Percentiles rank a stretch among this genome's conserved stretches.
Conservation (phyloP, 2,113 vertebrate genomes). For the rabbit (Oryctolagus cuniculus) region mOryCun1.1 NC_091434.1:102930001-102930500, state of each 20-base stretch:
- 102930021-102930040: constrained; percentile 21
- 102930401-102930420: not conserved
- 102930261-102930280: not conserved
- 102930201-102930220: not conserved
- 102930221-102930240: not conserved
- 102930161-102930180: not conserved
- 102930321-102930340: not conserved
- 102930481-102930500: not conserved
- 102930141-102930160: not conserved
- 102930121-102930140: not conserved
- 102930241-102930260: not conserved
- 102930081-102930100: not conserved
- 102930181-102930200: not conserved
- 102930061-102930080: not conserved
- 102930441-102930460: not conserved
- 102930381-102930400: not conserved
- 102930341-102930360: not conserved
- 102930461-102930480: not conserved
- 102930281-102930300: not conserved
- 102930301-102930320: not conserved
- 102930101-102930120: not conserved
- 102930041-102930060: not conserved
- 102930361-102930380: not conserved
- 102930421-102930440: not conserved
- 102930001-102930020: not conserved